Evolutionary conservation across 2,888 invertebrate species (phyloP), one percentile per base, ranked within the genome.

Genomic region (Polydrusus pterygomalis): DNA sequence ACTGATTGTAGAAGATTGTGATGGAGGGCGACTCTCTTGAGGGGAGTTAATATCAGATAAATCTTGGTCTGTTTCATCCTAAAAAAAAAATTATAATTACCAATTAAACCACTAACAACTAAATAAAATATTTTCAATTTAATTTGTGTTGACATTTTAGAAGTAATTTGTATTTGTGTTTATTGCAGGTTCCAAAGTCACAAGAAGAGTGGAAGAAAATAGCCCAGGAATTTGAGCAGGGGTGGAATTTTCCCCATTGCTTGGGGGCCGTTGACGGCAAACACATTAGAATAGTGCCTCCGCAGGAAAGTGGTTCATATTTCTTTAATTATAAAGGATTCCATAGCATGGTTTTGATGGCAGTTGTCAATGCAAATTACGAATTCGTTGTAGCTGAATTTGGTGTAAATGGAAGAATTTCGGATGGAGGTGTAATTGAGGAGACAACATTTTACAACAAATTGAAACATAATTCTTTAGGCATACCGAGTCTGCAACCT

Each of bases 141-240:
- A 13, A 43, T 43, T 43, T 43, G 13, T 43, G 13, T 43, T 43
- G 9, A 11, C 13, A 43, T 43, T 43, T 43, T 43, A 9, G 9
- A 43, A 43, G 13, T 10, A 43, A 43, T 13, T 13, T 11, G 40
- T 13, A 43, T 30, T 30, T 11, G 40, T 11, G 40, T 62, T 62
- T 60, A 8, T 65, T 65, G 15, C 51, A 65, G 65, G 18, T 65
- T 65, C 49, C 65, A 47, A 47, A 18, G 20, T 45, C 45, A 9
- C 20, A 65, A 65, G 65, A n/a, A 65, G 65, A 62, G 17, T 62
- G 43, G 43, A 62, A 40, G 30, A 60, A n/a, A 34, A 60, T 60
- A 18, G 18, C 15, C 9, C 15, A 40, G 40, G 40, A 62, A 43
- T 62, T 62, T 62, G 62, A 40, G 18, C 40, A 43, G 8, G 43